These are phyloP conservation scores for Apodemus agrarius DNA, from an alignment of 2,797 vertebrate species.

Conservation along the genomic window DNA sequence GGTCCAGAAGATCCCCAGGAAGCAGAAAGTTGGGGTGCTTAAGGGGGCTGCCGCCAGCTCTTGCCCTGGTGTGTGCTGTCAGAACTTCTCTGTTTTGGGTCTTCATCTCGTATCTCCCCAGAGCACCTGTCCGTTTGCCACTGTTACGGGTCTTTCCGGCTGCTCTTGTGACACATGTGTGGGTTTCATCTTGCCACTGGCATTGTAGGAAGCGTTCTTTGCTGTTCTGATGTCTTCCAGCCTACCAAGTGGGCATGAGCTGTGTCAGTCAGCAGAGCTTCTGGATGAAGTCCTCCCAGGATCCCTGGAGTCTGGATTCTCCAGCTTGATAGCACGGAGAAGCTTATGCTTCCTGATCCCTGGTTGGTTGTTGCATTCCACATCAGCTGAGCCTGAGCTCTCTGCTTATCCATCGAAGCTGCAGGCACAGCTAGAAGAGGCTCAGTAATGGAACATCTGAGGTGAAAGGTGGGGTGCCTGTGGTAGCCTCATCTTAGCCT, in stretches of 20 bases:
- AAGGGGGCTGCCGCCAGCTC: not conserved
- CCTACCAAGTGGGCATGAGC: not conserved
- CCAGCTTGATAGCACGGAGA: not conserved
- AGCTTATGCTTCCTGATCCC: slow-evolving; percentile 2
- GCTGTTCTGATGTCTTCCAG: not conserved
- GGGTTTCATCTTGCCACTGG: not conserved
- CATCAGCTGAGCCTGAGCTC: not conserved
- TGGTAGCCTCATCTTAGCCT: not conserved
- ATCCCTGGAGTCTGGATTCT: slow-evolving; percentile 11
- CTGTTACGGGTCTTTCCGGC: not conserved
- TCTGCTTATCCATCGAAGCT: not conserved
- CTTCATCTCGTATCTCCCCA: not conserved
- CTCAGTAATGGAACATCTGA: not conserved
- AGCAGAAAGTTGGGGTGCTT: not conserved
- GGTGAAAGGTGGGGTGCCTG: not conserved
- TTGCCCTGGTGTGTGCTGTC: not conserved
- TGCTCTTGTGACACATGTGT: not conserved
- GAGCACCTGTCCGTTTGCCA: not conserved
- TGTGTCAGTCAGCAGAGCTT: not conserved
- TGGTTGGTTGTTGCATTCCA: not conserved
- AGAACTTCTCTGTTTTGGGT: not conserved
- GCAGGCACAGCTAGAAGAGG: not conserved
- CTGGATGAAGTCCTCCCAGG: not conserved
- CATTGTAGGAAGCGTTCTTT: not conserved
- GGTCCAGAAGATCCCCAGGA: not conserved